phyloP scores from a whole-genome alignment of 2,113 vertebrate genomes.

The Coreoperca whiteheadi region DNA sequence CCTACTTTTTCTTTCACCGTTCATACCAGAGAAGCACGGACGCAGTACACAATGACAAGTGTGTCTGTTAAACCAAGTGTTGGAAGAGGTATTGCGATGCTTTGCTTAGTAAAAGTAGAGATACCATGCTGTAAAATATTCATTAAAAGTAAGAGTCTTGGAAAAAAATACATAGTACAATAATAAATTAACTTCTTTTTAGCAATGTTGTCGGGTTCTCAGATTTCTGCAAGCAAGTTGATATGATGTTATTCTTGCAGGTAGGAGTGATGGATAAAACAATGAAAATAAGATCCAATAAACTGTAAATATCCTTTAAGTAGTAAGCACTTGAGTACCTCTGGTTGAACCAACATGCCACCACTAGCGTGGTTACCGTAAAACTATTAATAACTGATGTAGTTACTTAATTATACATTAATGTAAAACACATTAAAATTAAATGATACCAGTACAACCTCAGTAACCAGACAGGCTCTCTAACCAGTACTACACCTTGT shows the following conservation, averaged over 20 bases:
- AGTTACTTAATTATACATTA: not conserved
- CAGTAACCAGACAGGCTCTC: slow-evolving; percentile 10
- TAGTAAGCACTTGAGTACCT: not conserved
- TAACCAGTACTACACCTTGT: not conserved
- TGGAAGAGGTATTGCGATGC: not conserved
- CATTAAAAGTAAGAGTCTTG: not conserved
- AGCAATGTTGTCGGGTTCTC: not conserved
- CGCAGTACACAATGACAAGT: not conserved
- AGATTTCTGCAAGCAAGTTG: not conserved
- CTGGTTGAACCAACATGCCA: not conserved
- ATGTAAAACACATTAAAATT: not conserved
- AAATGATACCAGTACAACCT: not conserved
- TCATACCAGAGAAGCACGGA: not conserved
- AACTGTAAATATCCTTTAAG: not conserved
- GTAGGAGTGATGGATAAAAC: not conserved
- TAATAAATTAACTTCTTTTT: not conserved
- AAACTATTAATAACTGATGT: not conserved
- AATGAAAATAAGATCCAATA: not conserved
- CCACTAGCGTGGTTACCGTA: not conserved
- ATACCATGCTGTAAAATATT: not conserved
- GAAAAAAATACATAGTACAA: not conserved
- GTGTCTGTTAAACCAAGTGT: slow-evolving; percentile 1
- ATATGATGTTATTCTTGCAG: not conserved
- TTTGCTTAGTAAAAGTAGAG: not conserved
- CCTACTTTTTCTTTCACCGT: slow-evolving; percentile 5